These are phyloP conservation scores for Epiblema foenella DNA, from an alignment of 2,888 invertebrate species.

Conservation along the genomic window DNA sequence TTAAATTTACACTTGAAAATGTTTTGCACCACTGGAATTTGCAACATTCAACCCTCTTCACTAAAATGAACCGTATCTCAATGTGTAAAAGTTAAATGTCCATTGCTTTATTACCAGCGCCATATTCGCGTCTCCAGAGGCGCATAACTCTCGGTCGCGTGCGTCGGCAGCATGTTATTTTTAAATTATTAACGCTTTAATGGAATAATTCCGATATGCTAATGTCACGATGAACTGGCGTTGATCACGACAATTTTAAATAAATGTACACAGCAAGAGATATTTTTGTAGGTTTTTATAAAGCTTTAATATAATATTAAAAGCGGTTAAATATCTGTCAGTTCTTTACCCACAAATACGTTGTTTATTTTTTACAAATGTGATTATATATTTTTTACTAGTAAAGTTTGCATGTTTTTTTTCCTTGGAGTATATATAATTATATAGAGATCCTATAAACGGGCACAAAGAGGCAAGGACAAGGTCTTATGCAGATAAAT, in stretches of 20 bases:
- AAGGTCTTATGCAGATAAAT: too few species aligned
- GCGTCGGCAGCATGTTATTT: conserved; percentile 75
- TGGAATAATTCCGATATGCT: conserved; percentile 82
- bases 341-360: too few species aligned
- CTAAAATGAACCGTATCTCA: conserved; percentile 49
- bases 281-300: too few species aligned
- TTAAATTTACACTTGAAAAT: conserved; percentile 64
- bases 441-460: too few species aligned
- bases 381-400: too few species aligned
- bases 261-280: conserved; percentile 15
- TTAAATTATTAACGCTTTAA: conserved; percentile 81
- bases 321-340: too few species aligned
- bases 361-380: too few species aligned
- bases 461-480: too few species aligned
- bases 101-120: conserved; percentile 47
- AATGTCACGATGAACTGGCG: conserved; percentile 73
- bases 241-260: conserved; percentile 65
- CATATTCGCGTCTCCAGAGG: conserved; percentile 70
- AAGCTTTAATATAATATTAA: too few species aligned
- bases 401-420: too few species aligned
- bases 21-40: conserved; percentile 64
- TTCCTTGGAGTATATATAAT: too few species aligned
- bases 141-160: conserved; percentile 77
- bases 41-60: conserved; percentile 33
- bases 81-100: conserved; percentile 46